Base-by-base conservation (phyloP, 2,113 vertebrate species). In the Sminthopsis crassicaudata region DNA sequence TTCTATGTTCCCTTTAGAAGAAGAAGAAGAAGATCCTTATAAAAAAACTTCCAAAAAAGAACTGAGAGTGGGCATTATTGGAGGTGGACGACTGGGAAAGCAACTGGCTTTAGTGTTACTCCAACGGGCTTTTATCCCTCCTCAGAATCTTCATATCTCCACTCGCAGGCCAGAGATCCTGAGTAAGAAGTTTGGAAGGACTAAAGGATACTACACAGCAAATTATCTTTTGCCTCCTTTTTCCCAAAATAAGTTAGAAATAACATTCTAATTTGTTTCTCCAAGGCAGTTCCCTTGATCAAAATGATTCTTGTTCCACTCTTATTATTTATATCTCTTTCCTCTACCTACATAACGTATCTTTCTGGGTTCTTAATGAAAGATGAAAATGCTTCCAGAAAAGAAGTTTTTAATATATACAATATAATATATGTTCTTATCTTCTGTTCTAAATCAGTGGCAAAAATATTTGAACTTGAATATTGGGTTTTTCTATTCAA, bases 71-170 rank as follows among this genome's bases (percentile, higher is more conserved):
- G 99, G 99, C 25, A 98, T 99, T 94, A 97, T 99, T 8, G 98
- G 99, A 30, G 91, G 98, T 27, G 99, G 99, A 46, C 97, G 97
- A 91, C 91, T 99, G 10, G 98, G 99, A 27, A 99, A 98, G 97
- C 99, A 99, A 94, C 96, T 99, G 97, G 98, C 98, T 22, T 11
- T 0, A 0, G 95, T 42, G 0, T 95, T 99, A 91, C 95, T 98
- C 42, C 36, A 91, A 9, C 95, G 97, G 6, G 97, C 97, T 36
- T 96, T 92, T 2, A 9, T 99, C 89, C 97, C 94, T 42, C 50
- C 97, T 30, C 93, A 97, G 23, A 94, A 97, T 57, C 98, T 99
- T 94, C 95, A 90, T 89, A 97, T 99, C 90, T 99, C 99, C 50
- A 99, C 97, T 22, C 98, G 98, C 96, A 97, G 95, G 95, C 98